These are phyloP conservation scores for Columba janthina DNA, from an alignment of 2,113 vertebrate genomes.

Conservation along the genomic window DNA sequence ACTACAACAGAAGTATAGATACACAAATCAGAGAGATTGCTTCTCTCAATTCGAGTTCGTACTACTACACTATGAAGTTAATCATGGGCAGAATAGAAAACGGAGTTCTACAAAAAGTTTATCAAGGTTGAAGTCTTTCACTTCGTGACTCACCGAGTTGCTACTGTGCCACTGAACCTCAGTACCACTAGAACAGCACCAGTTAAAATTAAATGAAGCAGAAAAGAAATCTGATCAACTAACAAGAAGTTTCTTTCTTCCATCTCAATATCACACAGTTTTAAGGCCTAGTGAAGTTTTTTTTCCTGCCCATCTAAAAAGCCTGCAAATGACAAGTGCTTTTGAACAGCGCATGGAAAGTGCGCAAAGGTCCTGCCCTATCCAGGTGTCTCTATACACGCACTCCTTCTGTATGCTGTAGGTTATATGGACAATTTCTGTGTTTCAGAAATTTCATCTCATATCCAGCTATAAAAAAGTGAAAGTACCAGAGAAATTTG, in stretches of 20 bases:
- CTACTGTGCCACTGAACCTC: too few relatives aligned
- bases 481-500: not conserved
- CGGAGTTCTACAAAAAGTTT: not conserved
- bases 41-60: not conserved
- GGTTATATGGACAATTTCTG: not conserved
- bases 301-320: not conserved
- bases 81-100: not conserved
- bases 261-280: not conserved
- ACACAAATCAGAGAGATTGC: not conserved
- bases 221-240: not conserved
- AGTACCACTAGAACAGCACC: not conserved
- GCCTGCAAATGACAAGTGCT: not conserved
- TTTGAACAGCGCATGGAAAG: not conserved
- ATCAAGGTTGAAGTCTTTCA: not conserved
- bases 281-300: not conserved
- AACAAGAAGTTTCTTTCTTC: not conserved
- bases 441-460: not conserved
- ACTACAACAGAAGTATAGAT: not conserved
- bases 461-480: not conserved
- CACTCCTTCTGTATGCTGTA: not conserved
- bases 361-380: not conserved
- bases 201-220: not conserved
- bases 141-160: not conserved
- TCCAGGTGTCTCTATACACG: rapidly evolving
- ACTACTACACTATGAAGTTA: not conserved